phyloP scores from a whole-genome alignment of 2,113 vertebrate genomes.

The Henicopernis longicauda region DNA sequence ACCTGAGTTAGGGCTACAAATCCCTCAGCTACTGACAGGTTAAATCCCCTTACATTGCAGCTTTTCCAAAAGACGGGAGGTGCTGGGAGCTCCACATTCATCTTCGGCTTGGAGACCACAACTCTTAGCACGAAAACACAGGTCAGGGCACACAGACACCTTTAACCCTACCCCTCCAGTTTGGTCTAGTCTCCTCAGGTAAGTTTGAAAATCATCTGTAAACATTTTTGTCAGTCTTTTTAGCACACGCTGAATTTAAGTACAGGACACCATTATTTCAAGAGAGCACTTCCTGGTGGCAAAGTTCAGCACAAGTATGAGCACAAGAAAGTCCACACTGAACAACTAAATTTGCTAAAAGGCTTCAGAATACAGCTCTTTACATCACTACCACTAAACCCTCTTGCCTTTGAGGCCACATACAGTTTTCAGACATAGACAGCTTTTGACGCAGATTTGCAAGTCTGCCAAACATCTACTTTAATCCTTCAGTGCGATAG shows the following conservation, averaged over 20 bases:
- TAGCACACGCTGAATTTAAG: background rate
- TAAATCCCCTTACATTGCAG: background rate
- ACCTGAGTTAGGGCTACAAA: no score
- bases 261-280: no score
- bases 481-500: background rate
- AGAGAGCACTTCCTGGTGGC: background rate
- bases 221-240: background rate
- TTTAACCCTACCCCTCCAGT: background rate
- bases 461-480: background rate
- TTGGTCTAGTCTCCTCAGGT: background rate
- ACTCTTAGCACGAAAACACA: accelerated
- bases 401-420: background rate
- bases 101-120: background rate
- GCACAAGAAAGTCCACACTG: background rate
- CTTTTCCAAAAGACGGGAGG: background rate
- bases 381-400: accelerated
- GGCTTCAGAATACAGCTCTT: background rate
- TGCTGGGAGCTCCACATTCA: background rate
- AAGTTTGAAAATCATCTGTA: background rate
- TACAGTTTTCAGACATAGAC: background rate
- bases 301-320: background rate
- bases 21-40: background rate
- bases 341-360: background rate
- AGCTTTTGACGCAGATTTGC: background rate
- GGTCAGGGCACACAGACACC: background rate